Conservation (phyloP, 1,140 invertebrate species). For the Drosophila melanogaster region Release_6_plus_ISO1_MT NT_037436.4:7485001-7485500, state of each 20-base stretch:
- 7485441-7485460: slow-evolving; percentile 80
- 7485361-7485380: neutral
- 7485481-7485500: slow-evolving; percentile 76
- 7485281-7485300: slow-evolving; percentile 49
- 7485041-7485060: slow-evolving; percentile 73
- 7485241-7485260: slow-evolving; percentile 34
- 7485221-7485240: slow-evolving; percentile 53
- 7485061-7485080: slow-evolving; percentile 81
- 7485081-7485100: slow-evolving; percentile 65
- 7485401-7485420: slow-evolving; percentile 25
- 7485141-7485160: slow-evolving; percentile 48
- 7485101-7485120: slow-evolving; percentile 68
- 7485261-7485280: neutral
- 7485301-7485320: slow-evolving; percentile 61
- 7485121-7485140: slow-evolving; percentile 56
- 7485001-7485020: slow-evolving; percentile 71
- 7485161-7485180: slow-evolving; percentile 56
- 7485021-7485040: slow-evolving; percentile 20
- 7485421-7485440: slow-evolving; percentile 57
- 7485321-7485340: slow-evolving; percentile 45
- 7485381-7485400: slow-evolving; percentile 34
- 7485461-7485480: slow-evolving; percentile 82
- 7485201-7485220: slow-evolving; percentile 80
- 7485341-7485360: slow-evolving; percentile 2
- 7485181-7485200: slow-evolving; percentile 72